phyloP scores from a whole-genome alignment of 2,797 vertebrate species.

The Onychomys leucogaster region DNA sequence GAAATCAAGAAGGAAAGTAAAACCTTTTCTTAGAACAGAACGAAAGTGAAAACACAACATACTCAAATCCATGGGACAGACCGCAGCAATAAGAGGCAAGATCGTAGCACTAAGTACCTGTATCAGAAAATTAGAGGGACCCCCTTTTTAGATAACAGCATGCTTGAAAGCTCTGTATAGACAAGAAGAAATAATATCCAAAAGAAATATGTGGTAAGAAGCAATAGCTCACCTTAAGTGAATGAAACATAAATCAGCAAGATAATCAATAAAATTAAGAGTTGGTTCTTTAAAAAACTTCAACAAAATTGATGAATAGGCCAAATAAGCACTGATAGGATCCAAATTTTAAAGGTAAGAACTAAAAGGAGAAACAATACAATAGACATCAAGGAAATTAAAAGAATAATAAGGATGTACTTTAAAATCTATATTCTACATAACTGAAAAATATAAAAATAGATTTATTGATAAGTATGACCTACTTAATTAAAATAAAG shows the following conservation, averaged over 20 bases:
- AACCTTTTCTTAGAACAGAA: not conserved
- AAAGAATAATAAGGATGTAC: not conserved
- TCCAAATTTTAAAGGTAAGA: not conserved
- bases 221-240: not conserved
- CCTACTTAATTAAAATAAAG: not conserved
- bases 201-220: not conserved
- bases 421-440: not conserved
- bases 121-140: not conserved
- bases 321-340: not conserved
- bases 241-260: not conserved
- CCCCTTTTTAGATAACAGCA: no score
- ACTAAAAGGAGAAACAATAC: not conserved
- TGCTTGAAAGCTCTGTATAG: no score
- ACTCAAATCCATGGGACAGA: no score
- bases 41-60: no score
- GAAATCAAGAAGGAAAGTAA: not conserved
- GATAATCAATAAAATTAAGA: not conserved
- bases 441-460: not conserved
- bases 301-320: not conserved
- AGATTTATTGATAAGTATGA: not conserved
- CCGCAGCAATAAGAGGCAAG: not conserved
- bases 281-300: not conserved
- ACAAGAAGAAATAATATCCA: not conserved
- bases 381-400: not conserved
- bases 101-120: not conserved